Base-by-base conservation (phyloP, 35 echinoderm and acorn worm species). In the Diadema setosum region DNA sequence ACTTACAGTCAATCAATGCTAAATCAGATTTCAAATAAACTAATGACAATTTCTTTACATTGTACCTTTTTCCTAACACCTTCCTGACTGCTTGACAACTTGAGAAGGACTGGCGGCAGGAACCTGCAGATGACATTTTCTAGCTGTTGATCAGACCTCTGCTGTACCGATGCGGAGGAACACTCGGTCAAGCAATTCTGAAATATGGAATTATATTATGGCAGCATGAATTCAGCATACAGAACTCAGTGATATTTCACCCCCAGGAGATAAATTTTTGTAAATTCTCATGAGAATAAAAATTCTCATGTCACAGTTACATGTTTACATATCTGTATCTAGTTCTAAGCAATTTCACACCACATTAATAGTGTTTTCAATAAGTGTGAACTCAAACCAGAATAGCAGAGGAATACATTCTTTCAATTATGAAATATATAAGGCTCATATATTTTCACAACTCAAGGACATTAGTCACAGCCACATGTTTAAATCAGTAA, bases 31-130 rank as follows among this genome's bases (percentile, higher is more conserved):
- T n/a, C n/a, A n/a, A n/a, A n/a, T n/a, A n/a, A n/a, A n/a, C n/a
- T n/a, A n/a, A n/a, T n/a, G n/a, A n/a, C n/a, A n/a, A n/a, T n/a
- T n/a, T n/a, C n/a, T n/a, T n/a, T n/a, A n/a, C n/a, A n/a, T n/a
- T n/a, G n/a, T 82, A 98, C 96, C 92, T 98, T 98, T 78, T 98
- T 98, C 39, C 96, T 55, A 18, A 98, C 96, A 3, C 92, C 93
- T 39, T 94, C 96, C 42, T 94, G 93, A 26, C 63, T 90, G 36
- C 96, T 98, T 17, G 92, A 86, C 42, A 98, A 76, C 81, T 98
- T 98, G 42, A 98, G 92, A 42, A 98, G 82, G 35, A 98, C 92
- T n/a, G 96, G 96, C 3, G 96, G 92, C 1, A 98, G 73, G 65
- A 98, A 98, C 75, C 92, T 82, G 24, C 82, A 89, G 2, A 94